Evolutionary conservation across 2,888 invertebrate genomes (phyloP).

Genomic region (Rhodophaea formosa): DNA sequence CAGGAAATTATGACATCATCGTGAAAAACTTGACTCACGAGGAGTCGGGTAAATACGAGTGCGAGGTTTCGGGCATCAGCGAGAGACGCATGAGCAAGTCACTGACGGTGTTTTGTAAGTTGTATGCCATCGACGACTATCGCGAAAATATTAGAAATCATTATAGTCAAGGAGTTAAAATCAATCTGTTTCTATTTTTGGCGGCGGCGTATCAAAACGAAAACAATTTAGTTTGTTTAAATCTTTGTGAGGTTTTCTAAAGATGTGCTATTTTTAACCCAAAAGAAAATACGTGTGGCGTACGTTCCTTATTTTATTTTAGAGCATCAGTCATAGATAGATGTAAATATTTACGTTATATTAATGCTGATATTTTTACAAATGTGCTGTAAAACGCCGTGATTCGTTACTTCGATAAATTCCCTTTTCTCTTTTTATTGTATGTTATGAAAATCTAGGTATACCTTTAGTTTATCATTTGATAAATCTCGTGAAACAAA

Average conservation of each 20-base stretch:
- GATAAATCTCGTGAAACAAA: too few species aligned
- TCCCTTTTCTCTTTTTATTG: too few species aligned
- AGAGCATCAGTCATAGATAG: neutral
- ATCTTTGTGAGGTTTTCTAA: constrained; percentile 23
- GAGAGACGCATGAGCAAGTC: constrained; percentile 39
- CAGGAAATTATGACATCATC: constrained; percentile 51
- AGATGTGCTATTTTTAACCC: neutral
- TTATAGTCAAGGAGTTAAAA: too few species aligned
- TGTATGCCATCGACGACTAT: too few species aligned
- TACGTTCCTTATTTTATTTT: neutral
- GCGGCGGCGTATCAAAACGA: too few species aligned
- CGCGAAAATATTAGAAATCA: too few species aligned
- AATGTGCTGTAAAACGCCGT: neutral
- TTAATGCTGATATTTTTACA: neutral
- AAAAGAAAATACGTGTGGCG: neutral
- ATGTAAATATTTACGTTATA: neutral
- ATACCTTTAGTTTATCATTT: too few species aligned
- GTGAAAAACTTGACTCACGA: constrained; percentile 44
- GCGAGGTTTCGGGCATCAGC: constrained; percentile 53
- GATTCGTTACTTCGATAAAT: too few species aligned
- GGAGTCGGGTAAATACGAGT: constrained; percentile 62
- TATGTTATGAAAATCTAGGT: too few species aligned
- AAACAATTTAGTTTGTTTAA: too few species aligned
- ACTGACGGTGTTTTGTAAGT: constrained; percentile 64
- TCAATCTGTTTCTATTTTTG: too few species aligned